These are phyloP conservation scores for Lamprotornis superbus DNA, from an alignment of 2,113 vertebrate species.

Conservation along the genomic window DNA sequence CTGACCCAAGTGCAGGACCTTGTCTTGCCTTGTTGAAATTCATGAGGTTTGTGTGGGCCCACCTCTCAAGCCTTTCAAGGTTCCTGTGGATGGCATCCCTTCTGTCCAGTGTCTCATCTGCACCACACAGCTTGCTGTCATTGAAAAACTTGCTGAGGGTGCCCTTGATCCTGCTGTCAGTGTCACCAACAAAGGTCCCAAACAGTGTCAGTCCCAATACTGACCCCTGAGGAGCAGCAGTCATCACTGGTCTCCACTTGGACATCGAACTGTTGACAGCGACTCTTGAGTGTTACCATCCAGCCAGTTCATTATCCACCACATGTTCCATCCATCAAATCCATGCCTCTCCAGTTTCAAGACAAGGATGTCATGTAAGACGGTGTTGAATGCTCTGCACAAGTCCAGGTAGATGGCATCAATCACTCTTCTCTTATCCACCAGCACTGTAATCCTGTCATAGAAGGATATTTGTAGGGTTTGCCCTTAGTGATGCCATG, in stretches of 20 bases:
- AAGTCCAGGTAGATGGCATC: neutral
- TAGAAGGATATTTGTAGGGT: neutral
- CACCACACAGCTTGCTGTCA: neutral
- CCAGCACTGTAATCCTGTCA: neutral
- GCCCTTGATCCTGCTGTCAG: rapidly evolving
- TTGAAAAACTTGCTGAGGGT: neutral
- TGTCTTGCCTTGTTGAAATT: neutral
- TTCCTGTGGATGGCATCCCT: neutral
- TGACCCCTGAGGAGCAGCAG: neutral
- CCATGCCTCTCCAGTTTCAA: neutral
- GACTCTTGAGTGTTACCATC: neutral
- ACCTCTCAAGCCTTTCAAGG: neutral
- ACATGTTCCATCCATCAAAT: neutral
- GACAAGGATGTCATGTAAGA: neutral
- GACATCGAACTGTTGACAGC: neutral
- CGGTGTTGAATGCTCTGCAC: neutral
- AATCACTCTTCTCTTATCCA: neutral
- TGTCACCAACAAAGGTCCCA: rapidly evolving
- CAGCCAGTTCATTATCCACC: neutral
- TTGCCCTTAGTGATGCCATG: neutral
- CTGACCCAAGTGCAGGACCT: neutral
- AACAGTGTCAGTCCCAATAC: neutral
- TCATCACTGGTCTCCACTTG: neutral
- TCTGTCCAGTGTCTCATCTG: neutral
- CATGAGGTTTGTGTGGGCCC: neutral